phyloP scores from a whole-genome alignment of 2,797 vertebrate genomes.

The Danio jaintianensis region DNA sequence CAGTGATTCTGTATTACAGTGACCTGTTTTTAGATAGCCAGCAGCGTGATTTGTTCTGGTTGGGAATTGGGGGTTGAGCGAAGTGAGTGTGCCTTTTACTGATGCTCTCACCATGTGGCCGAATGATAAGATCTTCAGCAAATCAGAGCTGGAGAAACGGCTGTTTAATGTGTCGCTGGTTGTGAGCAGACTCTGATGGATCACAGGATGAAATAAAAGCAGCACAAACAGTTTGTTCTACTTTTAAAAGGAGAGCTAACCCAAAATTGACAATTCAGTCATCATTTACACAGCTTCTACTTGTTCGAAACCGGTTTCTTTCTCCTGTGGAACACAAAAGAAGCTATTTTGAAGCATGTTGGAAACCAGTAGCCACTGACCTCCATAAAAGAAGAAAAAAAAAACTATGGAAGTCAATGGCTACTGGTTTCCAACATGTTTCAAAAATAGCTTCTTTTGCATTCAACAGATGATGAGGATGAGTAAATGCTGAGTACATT shows the following conservation, averaged over 20 bases:
- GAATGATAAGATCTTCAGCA: conserved; percentile 26
- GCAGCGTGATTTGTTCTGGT: conserved; percentile 67
- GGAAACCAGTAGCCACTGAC: no score
- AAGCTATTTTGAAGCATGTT: no score
- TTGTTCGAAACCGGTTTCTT: no score
- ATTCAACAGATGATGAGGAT: no score
- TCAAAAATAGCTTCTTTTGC: no score
- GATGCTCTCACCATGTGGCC: conserved; percentile 27
- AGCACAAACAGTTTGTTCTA: conserved; percentile 11
- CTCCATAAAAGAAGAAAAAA: no score
- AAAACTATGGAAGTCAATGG: no score
- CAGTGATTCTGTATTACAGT: conserved; percentile 14
- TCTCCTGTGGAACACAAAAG: no score
- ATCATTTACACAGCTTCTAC: no score
- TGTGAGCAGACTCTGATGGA: conserved; percentile 8
- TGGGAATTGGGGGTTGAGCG: conserved; percentile 41
- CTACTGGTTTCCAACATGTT: no score
- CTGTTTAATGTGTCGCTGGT: conserved; percentile 17
- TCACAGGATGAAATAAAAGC: not conserved
- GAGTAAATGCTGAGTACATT: no score
- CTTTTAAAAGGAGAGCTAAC: not conserved
- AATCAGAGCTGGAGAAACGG: conserved; percentile 8
- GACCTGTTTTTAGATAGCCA: conserved; percentile 59
- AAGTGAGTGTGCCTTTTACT: not conserved
- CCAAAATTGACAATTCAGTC: no score